Evolutionary conservation across 2,888 invertebrate species (phyloP), one percentile per base, ranked within the genome.

Genomic region (Dryocosmus kuriphilus): DNA sequence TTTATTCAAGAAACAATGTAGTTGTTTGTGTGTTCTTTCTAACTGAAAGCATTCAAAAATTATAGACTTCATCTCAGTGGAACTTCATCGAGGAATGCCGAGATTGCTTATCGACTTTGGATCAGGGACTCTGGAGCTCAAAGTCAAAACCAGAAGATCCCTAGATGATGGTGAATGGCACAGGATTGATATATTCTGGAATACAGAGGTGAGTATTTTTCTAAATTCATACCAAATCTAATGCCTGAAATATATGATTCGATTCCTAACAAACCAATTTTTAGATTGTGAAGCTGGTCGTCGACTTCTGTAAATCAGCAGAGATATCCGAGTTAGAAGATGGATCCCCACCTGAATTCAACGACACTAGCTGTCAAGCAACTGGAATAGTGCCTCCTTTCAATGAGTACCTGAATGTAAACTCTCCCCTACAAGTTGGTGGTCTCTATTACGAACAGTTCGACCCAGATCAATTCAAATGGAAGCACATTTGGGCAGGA

Each of bases 131-230:
- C 92, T 97, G 82, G 98, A 97, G 91, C 92, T 97, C 74, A 94
- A 96, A 89, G 96, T 97, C 0, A 96, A 96, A 92, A 96, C 97
- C 0, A 96, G 97, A 88, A 95, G 96, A 90, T 95, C 96, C 0
- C 92, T 98, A 80, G 97, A 98, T 89, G 99, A 99, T 90, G 99
- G 99, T 7, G 97, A 98, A 91, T 99, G 99, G 99, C 99, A 99
- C 92, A 94, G 98, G 79, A 93, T 99, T 79, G 99, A 99, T 90
- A 95, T 99, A 84, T 98, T 98, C 90, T 98, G 98, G 97, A 96
- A 97, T 86, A 97, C 97, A 5, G 98, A 98, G 92, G 93, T 93
- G 81, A 84, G 80, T 57, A 57, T 55, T 24, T 63, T 63, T 38
- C 19, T 27, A 30, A 38, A 6, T 38, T 22, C 14, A 35, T 51